Percentiles rank a stretch among this genome's conserved stretches.
phyloP scores from a whole-genome alignment of 2,888 invertebrate genomes.

The Agrotis segetum region DNA sequence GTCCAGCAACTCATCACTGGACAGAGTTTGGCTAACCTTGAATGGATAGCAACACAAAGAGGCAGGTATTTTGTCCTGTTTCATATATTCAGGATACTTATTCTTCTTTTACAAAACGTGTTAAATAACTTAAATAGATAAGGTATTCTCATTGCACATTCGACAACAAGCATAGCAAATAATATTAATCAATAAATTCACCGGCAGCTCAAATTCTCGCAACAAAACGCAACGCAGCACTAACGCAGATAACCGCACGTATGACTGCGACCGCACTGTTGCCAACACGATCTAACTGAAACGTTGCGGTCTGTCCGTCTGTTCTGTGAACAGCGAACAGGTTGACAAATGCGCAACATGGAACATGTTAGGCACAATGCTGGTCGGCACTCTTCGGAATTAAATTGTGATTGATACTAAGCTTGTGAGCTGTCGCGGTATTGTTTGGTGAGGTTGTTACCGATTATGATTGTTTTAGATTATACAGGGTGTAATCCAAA shows the following conservation, averaged over 20 bases:
- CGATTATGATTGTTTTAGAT: background rate
- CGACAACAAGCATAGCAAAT: slow-evolving; percentile 7
- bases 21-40: too few relatives aligned
- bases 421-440: slow-evolving; percentile 21
- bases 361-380: slow-evolving; percentile 24
- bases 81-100: too few relatives aligned
- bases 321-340: slow-evolving; percentile 59
- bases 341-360: slow-evolving; percentile 69
- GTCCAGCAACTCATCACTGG: too few relatives aligned
- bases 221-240: slow-evolving; percentile 17
- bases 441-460: background rate
- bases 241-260: slow-evolving; percentile 57
- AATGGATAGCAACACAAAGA: too few relatives aligned
- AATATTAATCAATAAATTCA: slow-evolving; percentile 26
- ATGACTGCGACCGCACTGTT: slow-evolving; percentile 63
- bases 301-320: slow-evolving; percentile 68
- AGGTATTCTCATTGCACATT: background rate
- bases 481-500: too few relatives aligned
- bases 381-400: slow-evolving; percentile 24
- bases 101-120: too few relatives aligned
- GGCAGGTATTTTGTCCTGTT: too few relatives aligned
- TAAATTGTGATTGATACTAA: slow-evolving; percentile 41
- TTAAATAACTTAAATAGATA: too few relatives aligned
- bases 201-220: slow-evolving; percentile 16
- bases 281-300: slow-evolving; percentile 69